Evolutionary conservation across 2,113 vertebrate genomes (phyloP).

Genomic region (Rhynchomys soricoides): DNA sequence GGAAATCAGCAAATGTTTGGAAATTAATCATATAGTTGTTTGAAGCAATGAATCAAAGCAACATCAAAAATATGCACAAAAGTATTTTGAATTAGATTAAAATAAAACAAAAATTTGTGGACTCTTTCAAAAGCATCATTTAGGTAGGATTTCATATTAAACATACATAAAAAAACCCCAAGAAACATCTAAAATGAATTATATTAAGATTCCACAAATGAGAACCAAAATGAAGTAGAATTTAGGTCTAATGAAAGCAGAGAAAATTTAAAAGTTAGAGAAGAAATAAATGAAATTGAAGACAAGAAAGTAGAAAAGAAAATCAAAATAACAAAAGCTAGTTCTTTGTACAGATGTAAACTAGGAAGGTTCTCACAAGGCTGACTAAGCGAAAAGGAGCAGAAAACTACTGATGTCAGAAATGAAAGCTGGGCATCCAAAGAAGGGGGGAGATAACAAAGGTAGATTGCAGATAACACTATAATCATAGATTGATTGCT

Average conservation of each 20-base stretch:
- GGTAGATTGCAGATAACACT: background rate
- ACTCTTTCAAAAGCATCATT: background rate
- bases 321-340: background rate
- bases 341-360: background rate
- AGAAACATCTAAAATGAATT: background rate
- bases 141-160: background rate
- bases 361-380: background rate
- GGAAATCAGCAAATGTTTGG: background rate
- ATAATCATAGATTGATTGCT: background rate
- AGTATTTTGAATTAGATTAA: background rate
- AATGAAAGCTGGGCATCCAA: background rate
- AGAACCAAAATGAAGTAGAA: background rate
- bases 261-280: background rate
- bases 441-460: background rate
- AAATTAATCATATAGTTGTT: background rate
- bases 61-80: background rate
- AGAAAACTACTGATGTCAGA: background rate
- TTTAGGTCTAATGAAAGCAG: background rate
- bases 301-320: background rate
- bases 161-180: background rate
- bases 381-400: background rate
- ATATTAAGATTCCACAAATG: background rate
- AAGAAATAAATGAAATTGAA: background rate
- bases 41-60: background rate
- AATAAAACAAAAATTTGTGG: background rate